phyloP scores from a whole-genome alignment of 2,113 vertebrate species.

The Murina feae region DNA sequence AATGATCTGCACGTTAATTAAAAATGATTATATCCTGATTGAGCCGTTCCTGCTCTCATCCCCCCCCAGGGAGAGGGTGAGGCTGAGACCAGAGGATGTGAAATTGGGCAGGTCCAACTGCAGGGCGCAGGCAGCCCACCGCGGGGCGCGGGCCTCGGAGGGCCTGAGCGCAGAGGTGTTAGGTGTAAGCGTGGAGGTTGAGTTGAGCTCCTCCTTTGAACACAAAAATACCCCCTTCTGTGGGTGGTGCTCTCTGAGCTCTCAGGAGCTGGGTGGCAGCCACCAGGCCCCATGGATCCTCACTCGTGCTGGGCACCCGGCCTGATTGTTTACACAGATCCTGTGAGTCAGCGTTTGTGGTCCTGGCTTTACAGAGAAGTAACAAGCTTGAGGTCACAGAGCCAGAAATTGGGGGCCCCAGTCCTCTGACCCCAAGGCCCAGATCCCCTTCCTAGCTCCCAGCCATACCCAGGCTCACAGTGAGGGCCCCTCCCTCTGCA shows the following conservation, averaged over 20 bases:
- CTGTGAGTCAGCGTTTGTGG: not conserved
- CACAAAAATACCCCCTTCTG: not conserved
- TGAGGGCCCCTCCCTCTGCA: not conserved
- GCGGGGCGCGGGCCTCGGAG: not conserved
- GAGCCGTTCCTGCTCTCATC: slow-evolving; percentile 80
- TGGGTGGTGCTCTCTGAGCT: not conserved
- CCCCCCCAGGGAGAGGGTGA: slow-evolving; percentile 67
- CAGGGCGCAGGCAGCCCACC: not conserved
- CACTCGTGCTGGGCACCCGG: not conserved
- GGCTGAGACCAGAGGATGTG: slow-evolving; percentile 58
- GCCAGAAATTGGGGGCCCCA: not conserved
- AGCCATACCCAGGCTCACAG: not conserved
- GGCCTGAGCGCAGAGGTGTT: not conserved
- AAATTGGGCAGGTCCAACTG: not conserved
- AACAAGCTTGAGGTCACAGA: not conserved
- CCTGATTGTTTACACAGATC: not conserved
- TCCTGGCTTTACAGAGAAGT: not conserved
- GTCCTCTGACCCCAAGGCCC: not conserved
- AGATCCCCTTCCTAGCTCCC: not conserved
- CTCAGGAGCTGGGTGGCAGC: not conserved
- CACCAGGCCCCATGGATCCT: not conserved
- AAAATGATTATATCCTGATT: slow-evolving; percentile 85
- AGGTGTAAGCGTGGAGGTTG: not conserved
- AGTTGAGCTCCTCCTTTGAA: not conserved
- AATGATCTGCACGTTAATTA: slow-evolving; percentile 87